These are phyloP conservation scores for Nephrocerus scutellatus DNA, from an alignment of 2,888 invertebrate species.

Conservation along the genomic window DNA sequence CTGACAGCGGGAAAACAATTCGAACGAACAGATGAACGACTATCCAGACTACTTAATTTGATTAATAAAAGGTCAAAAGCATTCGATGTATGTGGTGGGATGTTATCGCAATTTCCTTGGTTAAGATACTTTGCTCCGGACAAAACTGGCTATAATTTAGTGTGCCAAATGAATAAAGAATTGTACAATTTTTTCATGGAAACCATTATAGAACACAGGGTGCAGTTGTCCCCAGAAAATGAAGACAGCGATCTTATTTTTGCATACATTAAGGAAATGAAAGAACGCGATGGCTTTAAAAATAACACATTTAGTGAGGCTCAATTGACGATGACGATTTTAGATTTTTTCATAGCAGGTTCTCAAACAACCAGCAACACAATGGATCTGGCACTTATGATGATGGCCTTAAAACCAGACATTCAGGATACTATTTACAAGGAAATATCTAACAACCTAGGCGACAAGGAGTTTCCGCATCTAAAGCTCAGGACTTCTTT, in stretches of 20 bases:
- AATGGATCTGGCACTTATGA: conserved; percentile 56
- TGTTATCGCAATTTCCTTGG: conserved; percentile 58
- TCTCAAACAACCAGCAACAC: conserved; percentile 58
- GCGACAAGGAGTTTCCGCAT: conserved; percentile 28
- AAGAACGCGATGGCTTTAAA: conserved; percentile 25
- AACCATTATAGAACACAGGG: conserved; percentile 53
- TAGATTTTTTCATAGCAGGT: conserved; percentile 64
- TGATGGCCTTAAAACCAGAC: conserved; percentile 54
- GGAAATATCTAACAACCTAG: conserved; percentile 49
- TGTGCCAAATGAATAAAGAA: conserved; percentile 52
- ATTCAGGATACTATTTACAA: conserved; percentile 53
- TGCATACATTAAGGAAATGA: conserved; percentile 57
- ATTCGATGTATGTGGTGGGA: conserved; percentile 55
- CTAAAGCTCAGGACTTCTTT: conserved; percentile 47
- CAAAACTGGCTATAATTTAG: conserved; percentile 55
- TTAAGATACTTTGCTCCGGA: conserved; percentile 56
- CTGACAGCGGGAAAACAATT: conserved; percentile 53
- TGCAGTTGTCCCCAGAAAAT: conserved; percentile 46
- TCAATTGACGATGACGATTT: conserved; percentile 57
- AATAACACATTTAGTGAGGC: conserved; percentile 50
- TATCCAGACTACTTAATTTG: conserved; percentile 48
- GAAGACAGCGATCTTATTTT: conserved; percentile 56
- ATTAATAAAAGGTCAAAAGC: conserved; percentile 50
- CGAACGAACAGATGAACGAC: conserved; percentile 44
- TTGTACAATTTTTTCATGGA: conserved; percentile 53